These are phyloP conservation scores for Ectemnius continuus DNA, from an alignment of 2,888 invertebrate genomes.

Conservation along the genomic window DNA sequence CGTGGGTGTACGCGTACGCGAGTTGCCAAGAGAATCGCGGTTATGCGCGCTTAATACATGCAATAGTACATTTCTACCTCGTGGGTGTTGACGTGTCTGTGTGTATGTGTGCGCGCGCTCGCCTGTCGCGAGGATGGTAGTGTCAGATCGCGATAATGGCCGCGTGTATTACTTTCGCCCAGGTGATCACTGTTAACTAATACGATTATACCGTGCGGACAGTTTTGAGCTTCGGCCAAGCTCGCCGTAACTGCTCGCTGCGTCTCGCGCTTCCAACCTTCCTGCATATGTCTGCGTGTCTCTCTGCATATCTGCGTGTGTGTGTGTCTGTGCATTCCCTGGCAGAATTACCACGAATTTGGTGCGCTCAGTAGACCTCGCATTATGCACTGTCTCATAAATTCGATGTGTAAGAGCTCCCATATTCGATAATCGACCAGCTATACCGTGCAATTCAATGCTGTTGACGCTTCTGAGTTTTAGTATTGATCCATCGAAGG, in stretches of 20 bases:
- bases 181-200: conserved; percentile 13
- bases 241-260: neutral
- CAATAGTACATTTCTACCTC: conserved; percentile 24
- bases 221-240: conserved; percentile 5
- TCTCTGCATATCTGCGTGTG: no score
- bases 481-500: no score
- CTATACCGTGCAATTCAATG: no score
- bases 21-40: conserved; percentile 40
- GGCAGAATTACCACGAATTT: no score
- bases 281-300: no score
- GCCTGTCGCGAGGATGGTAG: conserved; percentile 19
- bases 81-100: no score
- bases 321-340: no score
- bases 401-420: no score
- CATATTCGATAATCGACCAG: no score
- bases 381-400: no score
- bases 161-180: conserved; percentile 27
- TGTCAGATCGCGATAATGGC: conserved; percentile 36
- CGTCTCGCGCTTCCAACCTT: neutral
- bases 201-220: conserved; percentile 14
- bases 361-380: no score
- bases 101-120: conserved; percentile 2
- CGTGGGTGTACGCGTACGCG: conserved; percentile 14
- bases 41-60: conserved; percentile 25
- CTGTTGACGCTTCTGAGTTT: no score